Percentiles rank a stretch among this genome's conserved stretches.
phyloP scores from a whole-genome alignment of 2,797 vertebrate genomes.

The Tympanoctomys barrerae region DNA sequence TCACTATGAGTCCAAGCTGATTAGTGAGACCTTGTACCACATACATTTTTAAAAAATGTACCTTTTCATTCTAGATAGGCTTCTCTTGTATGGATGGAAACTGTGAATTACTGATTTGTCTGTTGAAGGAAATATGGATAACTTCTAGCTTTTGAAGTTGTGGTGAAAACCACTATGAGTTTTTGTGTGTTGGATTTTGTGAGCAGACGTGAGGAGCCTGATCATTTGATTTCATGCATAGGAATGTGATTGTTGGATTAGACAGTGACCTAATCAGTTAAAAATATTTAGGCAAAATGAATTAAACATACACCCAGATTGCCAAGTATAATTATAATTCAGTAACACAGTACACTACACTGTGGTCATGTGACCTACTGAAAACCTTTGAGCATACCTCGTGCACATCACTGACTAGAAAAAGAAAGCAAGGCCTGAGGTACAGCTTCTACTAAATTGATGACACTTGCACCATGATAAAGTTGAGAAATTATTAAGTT shows the following conservation, averaged over 20 bases:
- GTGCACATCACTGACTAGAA: too few species aligned
- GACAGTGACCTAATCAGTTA: not conserved
- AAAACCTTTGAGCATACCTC: too few species aligned
- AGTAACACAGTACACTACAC: too few species aligned
- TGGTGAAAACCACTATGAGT: not conserved
- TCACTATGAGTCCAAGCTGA: too few species aligned
- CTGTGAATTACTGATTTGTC: not conserved
- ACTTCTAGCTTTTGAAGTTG: not conserved
- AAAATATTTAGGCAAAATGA: too few species aligned
- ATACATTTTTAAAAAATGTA: not conserved
- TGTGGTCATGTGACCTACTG: too few species aligned
- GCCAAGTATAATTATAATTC: too few species aligned
- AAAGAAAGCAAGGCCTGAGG: not conserved
- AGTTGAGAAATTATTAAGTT: not conserved
- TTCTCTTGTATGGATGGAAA: not conserved
- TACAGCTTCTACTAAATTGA: not conserved
- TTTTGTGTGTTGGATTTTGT: not conserved
- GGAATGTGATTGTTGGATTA: not conserved
- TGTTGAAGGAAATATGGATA: not conserved
- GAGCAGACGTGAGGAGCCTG: not conserved
- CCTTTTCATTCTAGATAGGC: not conserved
- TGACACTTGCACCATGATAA: not conserved
- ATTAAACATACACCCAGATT: too few species aligned
- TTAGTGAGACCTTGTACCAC: too few species aligned
- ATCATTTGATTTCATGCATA: not conserved